Base-by-base conservation (phyloP, 2,113 vertebrate species). In the Rhagologus leucostigma region DNA sequence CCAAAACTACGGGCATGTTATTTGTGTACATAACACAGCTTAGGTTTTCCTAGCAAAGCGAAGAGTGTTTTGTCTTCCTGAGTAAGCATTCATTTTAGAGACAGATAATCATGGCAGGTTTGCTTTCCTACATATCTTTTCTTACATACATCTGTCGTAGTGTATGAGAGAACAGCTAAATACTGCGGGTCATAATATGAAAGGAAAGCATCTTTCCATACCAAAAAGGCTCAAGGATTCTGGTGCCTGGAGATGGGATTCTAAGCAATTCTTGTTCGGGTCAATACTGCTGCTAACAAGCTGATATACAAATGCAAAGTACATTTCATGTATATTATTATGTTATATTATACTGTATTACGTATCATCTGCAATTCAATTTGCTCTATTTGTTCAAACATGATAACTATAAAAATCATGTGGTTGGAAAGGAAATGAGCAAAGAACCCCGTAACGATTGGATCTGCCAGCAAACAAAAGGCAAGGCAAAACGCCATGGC, bases 1-100 rank as follows among this genome's bases (percentile, higher is more conserved):
- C 93, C 64, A 27, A 93, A 96, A 88, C 86, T 77, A 90, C 50
- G 4, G 83, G 86, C 92, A 67, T 70, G 86, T 67, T 95, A 32
- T 76, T 83, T 67, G 84, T 64, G 57, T 56, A 37, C 60, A 33
- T 59, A 84, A 17, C 59, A 47, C 1, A n/a, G 47, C 49, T 90
- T n/a, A 47, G 73, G 88, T 63, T 67, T 86, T 60, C 86, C 62
- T 21, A 56, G 76, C 0, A 3, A 89, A 53, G n/a, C 89, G 69
- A 73, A 87, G 77, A 64, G 39, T n/a, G 42, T 82, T 95, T 95
- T 84, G 82, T 80, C 95, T 86, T 84, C 80, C 49, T 64, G 63
- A 60, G 83, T 52, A 71, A 87, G 32, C n/a, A 11, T 92, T 84
- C 53, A 10, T 92, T 93, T 75, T 29, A 50, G 77, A 92, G 57